Percentiles rank a stretch among this genome's conserved stretches.
Evolutionary conservation across 2,888 invertebrate species (phyloP).

Genomic region (Eupsilia transversa): DNA sequence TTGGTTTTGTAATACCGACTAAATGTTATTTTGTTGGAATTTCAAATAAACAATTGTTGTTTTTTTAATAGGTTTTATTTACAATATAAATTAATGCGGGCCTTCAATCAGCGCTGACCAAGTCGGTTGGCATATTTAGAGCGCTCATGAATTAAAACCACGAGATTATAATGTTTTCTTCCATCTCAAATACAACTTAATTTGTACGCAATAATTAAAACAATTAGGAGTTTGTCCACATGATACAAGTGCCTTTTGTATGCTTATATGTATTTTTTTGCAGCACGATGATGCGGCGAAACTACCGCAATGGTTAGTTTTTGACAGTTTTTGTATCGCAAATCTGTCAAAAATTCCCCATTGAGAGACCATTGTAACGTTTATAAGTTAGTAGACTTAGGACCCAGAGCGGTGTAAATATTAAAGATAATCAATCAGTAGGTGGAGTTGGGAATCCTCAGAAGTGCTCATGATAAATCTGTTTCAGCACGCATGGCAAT

Average conservation of each 20-base stretch:
- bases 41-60: slow-evolving; percentile 88
- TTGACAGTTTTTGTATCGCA: too few relatives aligned
- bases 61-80: slow-evolving; percentile 83
- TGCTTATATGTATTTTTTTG: slow-evolving; percentile 62
- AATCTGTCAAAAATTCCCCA: too few relatives aligned
- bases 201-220: slow-evolving; percentile 86
- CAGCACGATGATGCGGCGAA: neutral
- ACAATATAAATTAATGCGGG: slow-evolving; percentile 85
- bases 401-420: slow-evolving; percentile 64
- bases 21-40: slow-evolving; percentile 90
- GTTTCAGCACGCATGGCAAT: slow-evolving; percentile 85
- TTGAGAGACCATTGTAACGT: too few relatives aligned
- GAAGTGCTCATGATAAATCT: slow-evolving; percentile 85
- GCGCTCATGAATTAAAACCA: slow-evolving; percentile 87
- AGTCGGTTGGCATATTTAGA: slow-evolving; percentile 80
- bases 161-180: slow-evolving; percentile 80
- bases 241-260: slow-evolving; percentile 63
- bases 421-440: slow-evolving; percentile 55
- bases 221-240: slow-evolving; percentile 73
- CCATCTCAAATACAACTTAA: slow-evolving; percentile 83
- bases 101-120: slow-evolving; percentile 84
- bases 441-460: slow-evolving; percentile 77
- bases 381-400: too few relatives aligned
- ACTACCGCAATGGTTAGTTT: too few relatives aligned
- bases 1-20: slow-evolving; percentile 90